phyloP scores from a whole-genome alignment of 1,140 invertebrate species.

The Carposina sasakii region DNA sequence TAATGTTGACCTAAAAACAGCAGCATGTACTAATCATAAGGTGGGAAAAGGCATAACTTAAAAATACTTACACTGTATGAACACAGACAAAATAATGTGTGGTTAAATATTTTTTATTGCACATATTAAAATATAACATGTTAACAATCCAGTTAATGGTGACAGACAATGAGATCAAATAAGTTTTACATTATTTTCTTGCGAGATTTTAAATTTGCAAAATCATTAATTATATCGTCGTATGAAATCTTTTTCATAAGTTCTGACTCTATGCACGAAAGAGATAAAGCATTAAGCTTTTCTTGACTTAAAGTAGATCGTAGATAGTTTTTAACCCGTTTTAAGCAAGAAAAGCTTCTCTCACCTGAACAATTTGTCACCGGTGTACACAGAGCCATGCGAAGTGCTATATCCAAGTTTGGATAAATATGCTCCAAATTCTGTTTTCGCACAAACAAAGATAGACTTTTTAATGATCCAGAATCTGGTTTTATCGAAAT shows the following conservation, averaged over 20 bases:
- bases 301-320: slow-evolving; percentile 16
- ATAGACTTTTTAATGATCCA: not conserved
- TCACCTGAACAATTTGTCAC: not conserved
- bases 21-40: no score
- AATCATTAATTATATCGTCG: slow-evolving; percentile 1
- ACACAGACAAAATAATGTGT: no score
- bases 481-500: not conserved
- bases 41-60: no score
- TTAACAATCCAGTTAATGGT: no score
- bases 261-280: slow-evolving; percentile 18
- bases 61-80: no score
- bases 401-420: slow-evolving; percentile 1
- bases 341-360: not conserved
- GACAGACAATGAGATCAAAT: no score
- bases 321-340: slow-evolving; percentile 9
- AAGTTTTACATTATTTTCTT: slow-evolving; percentile 15
- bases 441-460: not conserved
- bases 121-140: no score
- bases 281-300: slow-evolving; percentile 16
- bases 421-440: not conserved
- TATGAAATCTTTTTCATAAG: slow-evolving; percentile 13
- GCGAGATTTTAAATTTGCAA: slow-evolving; percentile 15
- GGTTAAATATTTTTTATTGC: no score
- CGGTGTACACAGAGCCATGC: not conserved
- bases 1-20: no score